phyloP scores from a whole-genome alignment of 92 coral and sea anemone genomes.

The Palythoa grandis region DNA sequence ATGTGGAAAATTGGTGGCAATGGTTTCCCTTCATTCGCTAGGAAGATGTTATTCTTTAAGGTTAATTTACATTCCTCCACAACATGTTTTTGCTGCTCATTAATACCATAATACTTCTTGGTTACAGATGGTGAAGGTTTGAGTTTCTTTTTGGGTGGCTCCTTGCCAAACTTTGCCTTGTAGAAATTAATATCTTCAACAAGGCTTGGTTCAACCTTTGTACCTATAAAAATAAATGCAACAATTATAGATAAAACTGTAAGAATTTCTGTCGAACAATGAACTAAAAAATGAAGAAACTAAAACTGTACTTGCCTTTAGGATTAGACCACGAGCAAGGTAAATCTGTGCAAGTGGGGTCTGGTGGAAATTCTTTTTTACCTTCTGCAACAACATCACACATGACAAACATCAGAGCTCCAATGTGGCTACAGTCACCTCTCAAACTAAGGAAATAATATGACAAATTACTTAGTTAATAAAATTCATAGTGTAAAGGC shows the following conservation, averaged over 20 bases:
- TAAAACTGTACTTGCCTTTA: conserved; percentile 47
- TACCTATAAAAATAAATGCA: neutral
- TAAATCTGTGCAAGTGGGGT: conserved; percentile 68
- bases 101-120: conserved; percentile 4
- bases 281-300: conserved; percentile 17
- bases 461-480: neutral
- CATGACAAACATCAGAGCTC: conserved; percentile 61
- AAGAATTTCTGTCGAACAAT: neutral
- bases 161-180: conserved; percentile 64
- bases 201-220: conserved; percentile 47
- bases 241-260: conserved; percentile 2
- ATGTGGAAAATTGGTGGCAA: conserved; percentile 52
- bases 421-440: conserved; percentile 66
- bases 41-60: conserved; percentile 49
- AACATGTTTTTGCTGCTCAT: neutral
- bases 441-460: conserved; percentile 57
- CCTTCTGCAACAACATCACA: conserved; percentile 67
- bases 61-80: conserved; percentile 45
- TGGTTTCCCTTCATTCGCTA: conserved; percentile 50
- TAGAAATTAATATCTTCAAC: conserved; percentile 63
- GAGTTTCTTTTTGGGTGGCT: conserved; percentile 54
- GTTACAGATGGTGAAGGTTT: conserved; percentile 34
- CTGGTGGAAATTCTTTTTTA: conserved; percentile 55
- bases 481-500: conserved; percentile 15
- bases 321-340: conserved; percentile 64